Evolutionary conservation across 2,888 invertebrate species (phyloP).

Genomic region (Zelleria hepariella): DNA sequence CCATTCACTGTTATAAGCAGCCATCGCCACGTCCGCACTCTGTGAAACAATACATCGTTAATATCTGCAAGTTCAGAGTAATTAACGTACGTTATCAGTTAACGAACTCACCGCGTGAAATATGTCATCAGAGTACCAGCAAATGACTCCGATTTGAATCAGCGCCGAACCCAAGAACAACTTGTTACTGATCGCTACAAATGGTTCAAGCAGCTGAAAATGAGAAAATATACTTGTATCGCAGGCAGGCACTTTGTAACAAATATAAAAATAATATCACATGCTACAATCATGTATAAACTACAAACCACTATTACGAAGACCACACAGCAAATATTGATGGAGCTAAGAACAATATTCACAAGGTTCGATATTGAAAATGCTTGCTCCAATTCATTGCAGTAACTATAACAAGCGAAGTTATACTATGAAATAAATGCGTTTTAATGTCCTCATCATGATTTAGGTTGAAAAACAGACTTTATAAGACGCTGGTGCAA

Average conservation of each 20-base stretch:
- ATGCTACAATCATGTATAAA: no score
- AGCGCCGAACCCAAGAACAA: slow-evolving; percentile 50
- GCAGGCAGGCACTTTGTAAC: background rate
- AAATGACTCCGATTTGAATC: slow-evolving; percentile 58
- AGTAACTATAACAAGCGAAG: slow-evolving; percentile 38
- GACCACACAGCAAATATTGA: slow-evolving; percentile 60
- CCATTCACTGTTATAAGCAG: slow-evolving; percentile 57
- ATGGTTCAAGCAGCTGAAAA: slow-evolving; percentile 54
- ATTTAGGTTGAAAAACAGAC: slow-evolving; percentile 21
- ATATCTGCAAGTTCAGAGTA: no score
- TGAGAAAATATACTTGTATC: background rate
- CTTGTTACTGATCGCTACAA: slow-evolving; percentile 52
- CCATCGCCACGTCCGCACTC: slow-evolving; percentile 48
- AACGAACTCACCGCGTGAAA: slow-evolving; percentile 45
- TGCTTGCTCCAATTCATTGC: slow-evolving; percentile 54
- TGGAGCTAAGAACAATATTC: slow-evolving; percentile 55
- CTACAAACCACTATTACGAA: slow-evolving; percentile 59
- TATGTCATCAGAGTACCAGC: slow-evolving; percentile 64
- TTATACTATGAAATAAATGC: background rate
- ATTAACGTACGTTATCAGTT: no score
- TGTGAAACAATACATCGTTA: slow-evolving; percentile 22
- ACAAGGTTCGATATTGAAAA: slow-evolving; percentile 50
- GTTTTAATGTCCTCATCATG: no score
- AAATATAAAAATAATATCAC: no score
- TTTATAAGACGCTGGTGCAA: slow-evolving; percentile 56